Conservation (phyloP, 2,888 invertebrate species). For the Thysanoteuthis rhombus region DNA sequence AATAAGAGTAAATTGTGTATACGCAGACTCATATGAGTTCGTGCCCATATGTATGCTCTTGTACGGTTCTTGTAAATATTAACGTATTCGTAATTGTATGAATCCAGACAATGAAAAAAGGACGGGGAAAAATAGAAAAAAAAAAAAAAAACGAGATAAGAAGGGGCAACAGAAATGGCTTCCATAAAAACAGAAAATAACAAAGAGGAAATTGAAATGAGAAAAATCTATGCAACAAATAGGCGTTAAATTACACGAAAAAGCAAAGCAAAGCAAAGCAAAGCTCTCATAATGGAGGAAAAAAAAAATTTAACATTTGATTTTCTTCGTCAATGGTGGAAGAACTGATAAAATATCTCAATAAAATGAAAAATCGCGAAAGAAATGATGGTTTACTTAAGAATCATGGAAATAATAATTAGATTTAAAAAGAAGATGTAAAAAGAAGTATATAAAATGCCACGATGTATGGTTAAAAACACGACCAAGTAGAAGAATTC, state of each 20-base stretch:
- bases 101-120: neutral
- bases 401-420: slow-evolving; percentile 12
- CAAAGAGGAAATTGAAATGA: neutral
- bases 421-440: neutral
- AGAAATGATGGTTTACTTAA: neutral
- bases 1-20: too few relatives aligned
- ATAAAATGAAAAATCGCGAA: neutral
- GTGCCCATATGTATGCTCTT: too few relatives aligned
- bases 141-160: too few relatives aligned
- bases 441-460: neutral
- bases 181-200: neutral
- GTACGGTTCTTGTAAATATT: neutral
- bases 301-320: neutral
- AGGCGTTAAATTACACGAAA: neutral
- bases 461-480: neutral
- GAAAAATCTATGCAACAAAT: neutral
- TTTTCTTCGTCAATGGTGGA: neutral
- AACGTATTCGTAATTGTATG: neutral
- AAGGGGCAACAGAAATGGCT: neutral
- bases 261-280: neutral
- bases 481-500: neutral
- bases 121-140: neutral
- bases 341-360: neutral
- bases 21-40: too few relatives aligned
- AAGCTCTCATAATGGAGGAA: neutral